Percentiles rank a stretch among this genome's conserved stretches.
phyloP scores from a whole-genome alignment of 2,888 invertebrate genomes.

The Hydraecia micacea region DNA sequence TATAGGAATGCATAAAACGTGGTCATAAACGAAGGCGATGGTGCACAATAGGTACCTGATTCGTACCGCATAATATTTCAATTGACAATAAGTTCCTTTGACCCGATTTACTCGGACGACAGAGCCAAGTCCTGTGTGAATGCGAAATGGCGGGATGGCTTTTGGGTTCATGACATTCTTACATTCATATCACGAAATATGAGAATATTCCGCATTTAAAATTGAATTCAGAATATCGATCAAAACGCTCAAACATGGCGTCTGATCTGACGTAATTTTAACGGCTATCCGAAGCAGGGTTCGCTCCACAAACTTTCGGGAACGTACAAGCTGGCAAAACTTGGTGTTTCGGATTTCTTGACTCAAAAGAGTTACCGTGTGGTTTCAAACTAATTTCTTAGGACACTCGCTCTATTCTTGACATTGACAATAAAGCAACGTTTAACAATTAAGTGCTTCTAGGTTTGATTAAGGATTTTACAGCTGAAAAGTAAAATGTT shows the following conservation, averaged over 20 bases:
- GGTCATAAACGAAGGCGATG: neutral
- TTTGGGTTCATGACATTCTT: conserved; percentile 37
- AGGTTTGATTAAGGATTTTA: conserved; percentile 36
- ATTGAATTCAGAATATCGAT: conserved; percentile 57
- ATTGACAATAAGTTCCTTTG: conserved; percentile 41
- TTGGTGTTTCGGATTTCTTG: conserved; percentile 24
- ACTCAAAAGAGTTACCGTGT: conserved; percentile 23
- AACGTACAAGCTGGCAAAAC: conserved; percentile 10
- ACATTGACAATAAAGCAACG: conserved; percentile 24
- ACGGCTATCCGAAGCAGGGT: conserved; percentile 12
- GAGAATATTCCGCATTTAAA: conserved; percentile 50
- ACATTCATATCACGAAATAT: conserved; percentile 41
- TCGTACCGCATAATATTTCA: conserved; percentile 45
- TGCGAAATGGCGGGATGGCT: conserved; percentile 22
- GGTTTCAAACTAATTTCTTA: conserved; percentile 27
- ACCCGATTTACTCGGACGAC: conserved; percentile 34
- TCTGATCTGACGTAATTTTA: conserved; percentile 37
- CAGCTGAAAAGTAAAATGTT: conserved; percentile 35
- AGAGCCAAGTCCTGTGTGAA: conserved; percentile 42
- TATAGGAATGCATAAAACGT: neutral
- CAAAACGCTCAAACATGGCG: conserved; percentile 44
- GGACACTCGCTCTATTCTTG: conserved; percentile 10
- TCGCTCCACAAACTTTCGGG: conserved; percentile 34
- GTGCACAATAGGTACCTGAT: conserved; percentile 21
- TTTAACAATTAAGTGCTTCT: conserved; percentile 36